phyloP scores from a whole-genome alignment of 2,888 invertebrate genomes.

The Mythimna vitellina region DNA sequence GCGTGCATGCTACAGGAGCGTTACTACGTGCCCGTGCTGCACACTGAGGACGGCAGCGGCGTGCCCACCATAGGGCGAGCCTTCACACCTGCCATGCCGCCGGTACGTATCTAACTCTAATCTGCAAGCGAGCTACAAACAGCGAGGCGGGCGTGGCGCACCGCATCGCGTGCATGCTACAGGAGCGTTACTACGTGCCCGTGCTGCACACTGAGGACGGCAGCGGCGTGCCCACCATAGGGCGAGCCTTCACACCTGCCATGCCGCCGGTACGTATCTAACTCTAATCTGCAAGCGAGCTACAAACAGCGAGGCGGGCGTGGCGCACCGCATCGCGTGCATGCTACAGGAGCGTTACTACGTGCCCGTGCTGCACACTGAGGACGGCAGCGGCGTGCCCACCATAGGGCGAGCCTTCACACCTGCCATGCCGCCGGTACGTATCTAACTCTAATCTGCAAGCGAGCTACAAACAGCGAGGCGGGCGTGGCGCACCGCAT shows the following conservation, averaged over 20 bases:
- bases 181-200: slow-evolving; percentile 96
- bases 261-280: slow-evolving; percentile 91
- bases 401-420: slow-evolving; percentile 95
- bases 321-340: slow-evolving; percentile 89
- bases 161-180: slow-evolving; percentile 92
- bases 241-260: slow-evolving; percentile 94
- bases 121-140: slow-evolving; percentile 92
- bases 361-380: slow-evolving; percentile 96
- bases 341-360: slow-evolving; percentile 95
- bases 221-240: slow-evolving; percentile 94
- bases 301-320: slow-evolving; percentile 79
- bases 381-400: slow-evolving; percentile 94
- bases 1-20: slow-evolving; percentile 92
- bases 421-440: slow-evolving; percentile 92
- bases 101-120: slow-evolving; percentile 90
- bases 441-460: slow-evolving; percentile 91
- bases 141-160: slow-evolving; percentile 81
- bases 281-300: slow-evolving; percentile 93
- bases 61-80: slow-evolving; percentile 95
- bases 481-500: slow-evolving; percentile 90
- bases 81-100: slow-evolving; percentile 93
- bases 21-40: slow-evolving; percentile 96
- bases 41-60: slow-evolving; percentile 94
- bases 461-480: slow-evolving; percentile 88
- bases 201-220: slow-evolving; percentile 95